A percentile compares a stretch with the other conserved stretches of the same genome.
phyloP scores from a whole-genome alignment of 2,888 invertebrate species.

The Orthosia gothica region DNA sequence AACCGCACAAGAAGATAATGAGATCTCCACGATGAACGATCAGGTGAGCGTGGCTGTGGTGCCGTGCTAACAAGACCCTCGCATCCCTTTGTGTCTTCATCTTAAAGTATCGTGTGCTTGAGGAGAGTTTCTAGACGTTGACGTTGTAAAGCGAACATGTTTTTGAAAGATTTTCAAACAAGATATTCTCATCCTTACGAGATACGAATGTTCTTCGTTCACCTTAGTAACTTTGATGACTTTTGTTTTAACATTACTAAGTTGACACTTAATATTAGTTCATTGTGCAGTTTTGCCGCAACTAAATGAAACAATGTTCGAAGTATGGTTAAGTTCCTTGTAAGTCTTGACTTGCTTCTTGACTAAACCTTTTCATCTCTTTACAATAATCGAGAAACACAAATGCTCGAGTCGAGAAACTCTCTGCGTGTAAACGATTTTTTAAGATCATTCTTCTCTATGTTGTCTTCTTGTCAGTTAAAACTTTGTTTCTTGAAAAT shows the following conservation, averaged over 20 bases:
- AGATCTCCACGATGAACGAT: conserved; percentile 93
- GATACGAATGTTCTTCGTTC: neutral
- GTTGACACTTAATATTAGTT: neutral
- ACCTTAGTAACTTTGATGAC: too few relatives aligned
- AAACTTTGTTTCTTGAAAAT: neutral
- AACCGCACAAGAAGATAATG: conserved; percentile 88
- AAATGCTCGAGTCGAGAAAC: too few relatives aligned
- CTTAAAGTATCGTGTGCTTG: conserved; percentile 8
- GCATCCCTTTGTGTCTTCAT: conserved; percentile 32
- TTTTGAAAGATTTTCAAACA: accelerated
- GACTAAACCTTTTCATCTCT: too few relatives aligned
- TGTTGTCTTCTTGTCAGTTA: neutral
- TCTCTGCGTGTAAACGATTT: neutral
- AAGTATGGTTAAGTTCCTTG: too few relatives aligned
- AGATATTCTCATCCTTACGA: neutral
- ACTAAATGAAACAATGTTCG: too few relatives aligned
- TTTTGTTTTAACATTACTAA: neutral
- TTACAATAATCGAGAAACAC: too few relatives aligned
- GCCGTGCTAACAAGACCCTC: conserved; percentile 59
- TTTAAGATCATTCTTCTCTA: conserved; percentile 11
- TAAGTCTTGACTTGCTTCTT: too few relatives aligned
- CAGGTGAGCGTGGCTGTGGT: conserved; percentile 88
- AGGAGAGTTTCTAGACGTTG: neutral
- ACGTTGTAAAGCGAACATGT: neutral
- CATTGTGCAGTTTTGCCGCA: neutral